These are phyloP conservation scores for Eciton burchellii DNA, from an alignment of 1,140 invertebrate genomes.

Conservation along the genomic window DNA sequence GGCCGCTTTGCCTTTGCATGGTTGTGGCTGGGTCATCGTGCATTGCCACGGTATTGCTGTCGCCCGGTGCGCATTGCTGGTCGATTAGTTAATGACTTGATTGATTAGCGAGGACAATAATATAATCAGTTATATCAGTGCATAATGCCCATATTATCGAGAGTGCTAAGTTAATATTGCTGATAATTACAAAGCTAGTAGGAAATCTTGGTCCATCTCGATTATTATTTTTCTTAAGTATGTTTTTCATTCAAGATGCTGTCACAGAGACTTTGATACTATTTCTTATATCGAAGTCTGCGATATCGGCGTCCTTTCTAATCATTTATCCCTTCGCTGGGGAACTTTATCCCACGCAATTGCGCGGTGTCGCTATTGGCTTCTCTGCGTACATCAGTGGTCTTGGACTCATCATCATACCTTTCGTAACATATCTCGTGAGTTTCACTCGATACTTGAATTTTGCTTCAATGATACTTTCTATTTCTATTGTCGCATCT, in stretches of 20 bases:
- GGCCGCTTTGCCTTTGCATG: constrained; percentile 94
- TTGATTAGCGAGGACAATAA: constrained; percentile 37
- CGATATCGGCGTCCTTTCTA: constrained; percentile 95
- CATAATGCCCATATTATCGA: not conserved
- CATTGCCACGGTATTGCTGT: constrained; percentile 92
- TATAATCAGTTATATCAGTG: constrained; percentile 15
- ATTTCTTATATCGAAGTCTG: constrained; percentile 94
- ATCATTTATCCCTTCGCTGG: constrained; percentile 96
- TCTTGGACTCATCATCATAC: constrained; percentile 94
- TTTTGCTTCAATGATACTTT: not conserved
- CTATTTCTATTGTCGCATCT: not conserved
- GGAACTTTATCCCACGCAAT: constrained; percentile 94
- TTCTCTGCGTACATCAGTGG: constrained; percentile 95
- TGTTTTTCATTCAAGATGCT: constrained; percentile 88
- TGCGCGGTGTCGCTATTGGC: constrained; percentile 94
- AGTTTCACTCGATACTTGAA: constrained; percentile 70
- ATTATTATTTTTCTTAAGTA: not conserved
- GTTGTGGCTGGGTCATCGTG: constrained; percentile 92
- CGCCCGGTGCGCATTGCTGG: constrained; percentile 86
- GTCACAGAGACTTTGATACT: constrained; percentile 90
- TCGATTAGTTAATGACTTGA: constrained; percentile 48
- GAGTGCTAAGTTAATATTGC: constrained; percentile 11
- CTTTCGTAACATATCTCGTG: constrained; percentile 95
- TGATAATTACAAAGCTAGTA: not conserved
- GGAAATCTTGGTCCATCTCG: not conserved